Percentiles rank a stretch among this genome's conserved stretches.
Evolutionary conservation across 2,888 invertebrate species (phyloP).

Genomic region (Onthophagus sagittarius): DNA sequence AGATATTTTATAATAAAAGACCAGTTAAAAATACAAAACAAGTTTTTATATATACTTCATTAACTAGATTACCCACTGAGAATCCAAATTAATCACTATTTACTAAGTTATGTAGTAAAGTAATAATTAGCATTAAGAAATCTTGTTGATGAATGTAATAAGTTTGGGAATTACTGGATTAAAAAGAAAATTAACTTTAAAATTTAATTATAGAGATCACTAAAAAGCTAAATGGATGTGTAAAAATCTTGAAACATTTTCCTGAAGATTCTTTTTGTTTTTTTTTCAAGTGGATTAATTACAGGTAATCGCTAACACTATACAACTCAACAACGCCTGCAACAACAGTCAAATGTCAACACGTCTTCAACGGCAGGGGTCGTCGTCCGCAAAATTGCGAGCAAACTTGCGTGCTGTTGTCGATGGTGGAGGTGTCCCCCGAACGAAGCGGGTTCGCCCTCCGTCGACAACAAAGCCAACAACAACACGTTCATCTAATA

Average conservation of each 20-base stretch:
- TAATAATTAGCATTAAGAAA: too few relatives aligned
- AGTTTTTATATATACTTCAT: too few relatives aligned
- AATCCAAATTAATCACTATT: too few relatives aligned
- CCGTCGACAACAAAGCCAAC: background rate
- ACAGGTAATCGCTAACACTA: conserved; percentile 46
- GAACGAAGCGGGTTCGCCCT: background rate
- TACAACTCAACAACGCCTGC: conserved; percentile 28
- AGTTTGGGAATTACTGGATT: too few relatives aligned
- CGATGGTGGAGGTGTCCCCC: background rate
- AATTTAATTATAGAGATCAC: too few relatives aligned
- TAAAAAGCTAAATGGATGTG: background rate
- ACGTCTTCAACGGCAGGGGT: conserved; percentile 1
- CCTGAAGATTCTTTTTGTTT: background rate
- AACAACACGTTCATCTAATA: background rate
- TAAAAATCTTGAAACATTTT: background rate
- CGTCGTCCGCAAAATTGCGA: conserved; percentile 2
- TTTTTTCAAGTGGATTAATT: conserved; percentile 35
- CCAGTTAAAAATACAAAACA: too few relatives aligned
- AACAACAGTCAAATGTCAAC: background rate
- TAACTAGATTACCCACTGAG: too few relatives aligned
- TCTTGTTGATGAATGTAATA: too few relatives aligned
- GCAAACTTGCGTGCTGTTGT: background rate
- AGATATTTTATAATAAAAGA: too few relatives aligned
- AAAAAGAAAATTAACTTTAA: too few relatives aligned
- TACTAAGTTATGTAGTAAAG: too few relatives aligned